Conservation (phyloP, 92 coral and sea anemone genomes). For the Palythoa caribaeorum region DNA sequence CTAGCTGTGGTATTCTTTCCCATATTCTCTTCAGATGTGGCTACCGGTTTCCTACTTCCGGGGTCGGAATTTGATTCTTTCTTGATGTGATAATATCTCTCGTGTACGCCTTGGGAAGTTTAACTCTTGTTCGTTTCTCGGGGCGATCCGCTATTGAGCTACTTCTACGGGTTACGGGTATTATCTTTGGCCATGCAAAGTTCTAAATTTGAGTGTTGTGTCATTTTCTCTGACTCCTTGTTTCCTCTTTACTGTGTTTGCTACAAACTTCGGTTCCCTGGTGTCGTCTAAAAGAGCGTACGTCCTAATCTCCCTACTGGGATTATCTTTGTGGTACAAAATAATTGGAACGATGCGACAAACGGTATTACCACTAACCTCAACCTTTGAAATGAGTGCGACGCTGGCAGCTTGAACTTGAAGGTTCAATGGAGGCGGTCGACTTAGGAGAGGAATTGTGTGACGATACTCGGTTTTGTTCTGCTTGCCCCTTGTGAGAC, state of each 20-base stretch:
- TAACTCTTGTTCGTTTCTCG: not conserved
- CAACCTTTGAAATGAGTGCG: conserved; percentile 1
- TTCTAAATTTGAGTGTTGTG: conserved; percentile 27
- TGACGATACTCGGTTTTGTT: too few species aligned
- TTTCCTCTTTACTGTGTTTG: not conserved
- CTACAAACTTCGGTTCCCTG: conserved; percentile 51
- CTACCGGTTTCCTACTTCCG: conserved; percentile 28
- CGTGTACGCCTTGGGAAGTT: conserved; percentile 35
- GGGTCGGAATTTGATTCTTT: conserved; percentile 37
- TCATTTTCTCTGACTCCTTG: conserved; percentile 32
- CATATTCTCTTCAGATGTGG: conserved; percentile 21
- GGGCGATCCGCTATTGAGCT: conserved; percentile 32
- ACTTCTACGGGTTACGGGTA: conserved; percentile 32
- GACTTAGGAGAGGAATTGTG: too few species aligned
- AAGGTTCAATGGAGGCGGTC: not conserved
- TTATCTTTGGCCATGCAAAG: conserved; percentile 52
- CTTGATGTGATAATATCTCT: conserved; percentile 23
- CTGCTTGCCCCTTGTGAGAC: too few species aligned
- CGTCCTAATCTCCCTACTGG: conserved; percentile 2
- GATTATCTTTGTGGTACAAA: conserved; percentile 49
- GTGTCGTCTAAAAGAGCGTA: conserved; percentile 62
- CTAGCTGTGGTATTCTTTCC: not conserved
- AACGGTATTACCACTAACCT: conserved; percentile 6
- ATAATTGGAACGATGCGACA: conserved; percentile 46
- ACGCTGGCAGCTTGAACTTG: conserved; percentile 33